Conservation (phyloP, 2,113 vertebrate genomes). For the Scatophagus argus region DNA sequence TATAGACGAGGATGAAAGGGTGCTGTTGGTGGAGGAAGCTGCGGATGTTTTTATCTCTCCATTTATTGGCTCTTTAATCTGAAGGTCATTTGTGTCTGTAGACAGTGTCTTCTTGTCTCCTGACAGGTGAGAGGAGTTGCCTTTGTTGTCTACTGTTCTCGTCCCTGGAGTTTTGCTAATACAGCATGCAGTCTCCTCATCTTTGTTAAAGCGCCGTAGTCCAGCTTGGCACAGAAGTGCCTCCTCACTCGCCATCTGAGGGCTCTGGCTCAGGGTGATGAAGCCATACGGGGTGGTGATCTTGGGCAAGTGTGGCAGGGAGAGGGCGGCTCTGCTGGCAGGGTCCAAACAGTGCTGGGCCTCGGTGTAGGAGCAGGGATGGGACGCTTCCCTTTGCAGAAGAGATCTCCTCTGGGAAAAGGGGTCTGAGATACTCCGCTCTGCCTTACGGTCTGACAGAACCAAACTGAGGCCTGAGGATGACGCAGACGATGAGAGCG, state of each 20-base stretch:
- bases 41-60: conserved; percentile 4
- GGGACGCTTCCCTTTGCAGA: conserved; percentile 11
- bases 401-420: conserved; percentile 19
- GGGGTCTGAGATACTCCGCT: conserved; percentile 55
- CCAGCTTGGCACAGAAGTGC: conserved; percentile 79
- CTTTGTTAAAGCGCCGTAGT: conserved; percentile 42
- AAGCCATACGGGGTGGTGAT: conserved; percentile 84
- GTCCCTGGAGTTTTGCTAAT: conserved; percentile 21
- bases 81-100: conserved; percentile 27
- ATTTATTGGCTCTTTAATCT: conserved; percentile 14
- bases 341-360: conserved; percentile 77
- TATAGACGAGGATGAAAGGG: conserved; percentile 24
- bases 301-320: conserved; percentile 81
- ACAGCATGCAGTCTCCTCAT: conserved; percentile 14
- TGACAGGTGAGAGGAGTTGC: conserved; percentile 29
- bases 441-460: conserved; percentile 2
- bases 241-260: conserved; percentile 85
- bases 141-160: conserved; percentile 27
- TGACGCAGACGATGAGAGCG: conserved; percentile 45
- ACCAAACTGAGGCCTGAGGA: conserved; percentile 14
- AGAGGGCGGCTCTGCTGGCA: conserved; percentile 71
- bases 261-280: conserved; percentile 82
- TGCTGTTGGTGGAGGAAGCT: background rate
- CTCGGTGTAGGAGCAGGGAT: conserved; percentile 27
- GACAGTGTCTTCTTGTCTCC: conserved; percentile 27